A percentile compares a stretch with the other conserved stretches of the same genome.
phyloP scores from a whole-genome alignment of 2,113 vertebrate genomes.

The Lichenostomus cassidix region DNA sequence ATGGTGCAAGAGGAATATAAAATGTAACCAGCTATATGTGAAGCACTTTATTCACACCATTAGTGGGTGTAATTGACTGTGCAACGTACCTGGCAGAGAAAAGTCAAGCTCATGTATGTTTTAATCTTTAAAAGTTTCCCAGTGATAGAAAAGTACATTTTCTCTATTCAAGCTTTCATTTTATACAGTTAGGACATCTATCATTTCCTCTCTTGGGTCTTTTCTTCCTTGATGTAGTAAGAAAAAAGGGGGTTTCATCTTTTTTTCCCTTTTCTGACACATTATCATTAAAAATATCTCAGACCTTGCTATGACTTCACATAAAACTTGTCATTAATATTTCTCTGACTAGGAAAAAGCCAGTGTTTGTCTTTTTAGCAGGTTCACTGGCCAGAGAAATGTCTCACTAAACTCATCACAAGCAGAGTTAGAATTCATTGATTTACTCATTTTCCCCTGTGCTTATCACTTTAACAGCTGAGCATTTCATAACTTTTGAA shows the following conservation, averaged over 20 bases:
- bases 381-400: background rate
- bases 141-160: background rate
- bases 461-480: conserved; percentile 19
- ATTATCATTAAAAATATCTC: conserved; percentile 12
- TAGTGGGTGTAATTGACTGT: background rate
- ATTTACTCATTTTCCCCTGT: conserved; percentile 37
- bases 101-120: conserved; percentile 4
- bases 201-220: background rate
- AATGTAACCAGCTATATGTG: background rate
- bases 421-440: conserved; percentile 17
- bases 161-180: background rate
- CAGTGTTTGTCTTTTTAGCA: background rate
- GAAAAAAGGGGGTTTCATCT: background rate
- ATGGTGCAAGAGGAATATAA: background rate
- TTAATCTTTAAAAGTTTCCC: conserved; percentile 25
- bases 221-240: conserved; percentile 5
- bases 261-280: background rate
- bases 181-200: background rate
- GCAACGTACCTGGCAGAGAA: background rate
- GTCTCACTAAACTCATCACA: background rate
- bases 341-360: background rate
- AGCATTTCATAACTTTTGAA: conserved; percentile 52
- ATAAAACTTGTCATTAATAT: background rate
- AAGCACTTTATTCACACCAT: background rate
- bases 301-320: background rate